Evolutionary conservation across 2,113 vertebrate species (phyloP).

Genomic region (Rutilus rutilus): DNA sequence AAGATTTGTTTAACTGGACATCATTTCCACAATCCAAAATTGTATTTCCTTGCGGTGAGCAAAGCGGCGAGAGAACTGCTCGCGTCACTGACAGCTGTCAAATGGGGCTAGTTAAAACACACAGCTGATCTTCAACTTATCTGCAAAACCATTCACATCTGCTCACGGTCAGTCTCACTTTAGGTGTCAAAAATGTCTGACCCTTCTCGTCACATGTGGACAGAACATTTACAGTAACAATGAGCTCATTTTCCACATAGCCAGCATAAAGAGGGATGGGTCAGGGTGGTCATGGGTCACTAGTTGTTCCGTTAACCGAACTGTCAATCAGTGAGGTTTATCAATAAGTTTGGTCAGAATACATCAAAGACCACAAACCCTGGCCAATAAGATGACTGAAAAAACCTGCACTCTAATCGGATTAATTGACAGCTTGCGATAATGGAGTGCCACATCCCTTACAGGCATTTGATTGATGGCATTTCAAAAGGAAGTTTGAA

Average conservation of each 20-base stretch:
- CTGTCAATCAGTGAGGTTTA: neutral
- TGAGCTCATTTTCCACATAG: slow-evolving; percentile 58
- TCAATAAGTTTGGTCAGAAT: neutral
- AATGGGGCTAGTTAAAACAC: slow-evolving; percentile 40
- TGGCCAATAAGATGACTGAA: neutral
- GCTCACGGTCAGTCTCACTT: slow-evolving; percentile 25
- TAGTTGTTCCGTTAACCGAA: neutral
- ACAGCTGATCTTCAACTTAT: slow-evolving; percentile 46
- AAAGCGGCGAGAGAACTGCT: neutral
- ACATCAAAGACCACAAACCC: neutral
- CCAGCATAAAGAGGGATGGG: slow-evolving; percentile 6
- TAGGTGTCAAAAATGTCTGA: slow-evolving; percentile 46
- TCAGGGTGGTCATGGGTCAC: neutral
- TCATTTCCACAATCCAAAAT: neutral
- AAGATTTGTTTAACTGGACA: neutral
- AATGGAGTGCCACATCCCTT: slow-evolving; percentile 43
- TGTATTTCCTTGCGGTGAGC: neutral
- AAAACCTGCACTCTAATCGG: slow-evolving; percentile 4
- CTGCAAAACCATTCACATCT: slow-evolving; percentile 28
- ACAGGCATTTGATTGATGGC: slow-evolving; percentile 28
- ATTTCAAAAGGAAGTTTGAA: neutral
- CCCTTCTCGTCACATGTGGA: slow-evolving; percentile 27
- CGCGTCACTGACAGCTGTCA: neutral
- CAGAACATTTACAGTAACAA: slow-evolving; percentile 37
- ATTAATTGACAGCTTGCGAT: slow-evolving; percentile 33